These are phyloP conservation scores for Cheilosia grossa DNA, from an alignment of 2,888 invertebrate genomes.

Conservation along the genomic window DNA sequence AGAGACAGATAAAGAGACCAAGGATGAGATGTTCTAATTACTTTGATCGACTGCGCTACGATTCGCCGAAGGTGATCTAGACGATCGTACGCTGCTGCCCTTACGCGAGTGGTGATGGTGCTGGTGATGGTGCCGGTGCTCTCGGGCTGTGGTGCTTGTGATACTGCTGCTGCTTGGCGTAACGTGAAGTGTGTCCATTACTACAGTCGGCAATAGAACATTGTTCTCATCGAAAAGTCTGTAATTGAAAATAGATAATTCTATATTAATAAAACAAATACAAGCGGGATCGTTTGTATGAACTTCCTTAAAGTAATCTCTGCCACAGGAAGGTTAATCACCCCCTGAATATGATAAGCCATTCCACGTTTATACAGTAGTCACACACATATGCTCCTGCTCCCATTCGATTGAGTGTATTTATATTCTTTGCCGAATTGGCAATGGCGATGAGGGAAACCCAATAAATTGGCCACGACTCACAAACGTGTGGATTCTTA, in stretches of 20 bases:
- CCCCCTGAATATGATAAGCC: slow-evolving; percentile 21
- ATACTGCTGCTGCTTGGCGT: slow-evolving; percentile 77
- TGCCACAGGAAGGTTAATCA: slow-evolving; percentile 47
- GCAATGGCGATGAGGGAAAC: background rate
- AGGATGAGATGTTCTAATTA: slow-evolving; percentile 76
- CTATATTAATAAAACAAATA: slow-evolving; percentile 22
- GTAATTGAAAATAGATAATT: slow-evolving; percentile 38
- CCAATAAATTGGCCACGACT: background rate
- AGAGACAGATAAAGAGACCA: slow-evolving; percentile 36
- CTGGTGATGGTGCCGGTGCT: slow-evolving; percentile 72
- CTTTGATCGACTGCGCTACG: slow-evolving; percentile 80
- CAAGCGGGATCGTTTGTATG: background rate
- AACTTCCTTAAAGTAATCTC: slow-evolving; percentile 37
- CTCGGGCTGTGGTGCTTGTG: slow-evolving; percentile 57
- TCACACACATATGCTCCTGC: background rate
- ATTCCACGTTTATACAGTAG: background rate
- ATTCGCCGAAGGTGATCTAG: slow-evolving; percentile 81
- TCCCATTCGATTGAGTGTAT: slow-evolving; percentile 22
- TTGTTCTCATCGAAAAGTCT: slow-evolving; percentile 55
- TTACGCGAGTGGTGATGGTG: slow-evolving; percentile 76
- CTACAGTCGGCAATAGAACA: slow-evolving; percentile 61
- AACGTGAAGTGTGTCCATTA: slow-evolving; percentile 77
- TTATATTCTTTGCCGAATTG: slow-evolving; percentile 29
- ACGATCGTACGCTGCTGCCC: slow-evolving; percentile 78
- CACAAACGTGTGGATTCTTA: slow-evolving; percentile 4